These are phyloP conservation scores for Darevskia nairensis DNA, from an alignment of 2,797 vertebrate genomes.

Conservation along the genomic window DNA sequence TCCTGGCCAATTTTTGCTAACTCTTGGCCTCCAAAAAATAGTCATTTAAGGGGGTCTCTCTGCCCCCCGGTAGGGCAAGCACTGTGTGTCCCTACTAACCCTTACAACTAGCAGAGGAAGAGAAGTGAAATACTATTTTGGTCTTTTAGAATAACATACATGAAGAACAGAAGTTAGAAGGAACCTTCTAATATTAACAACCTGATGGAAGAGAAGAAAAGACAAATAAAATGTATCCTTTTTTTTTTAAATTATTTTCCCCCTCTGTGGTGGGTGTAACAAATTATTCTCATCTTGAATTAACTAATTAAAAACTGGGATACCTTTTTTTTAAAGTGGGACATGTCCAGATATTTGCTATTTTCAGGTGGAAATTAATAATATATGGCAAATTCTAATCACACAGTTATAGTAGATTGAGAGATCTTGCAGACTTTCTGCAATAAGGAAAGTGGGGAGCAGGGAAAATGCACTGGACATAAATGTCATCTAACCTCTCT, in stretches of 20 bases:
- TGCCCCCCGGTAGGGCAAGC: too few species aligned
- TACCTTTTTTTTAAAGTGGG: not conserved
- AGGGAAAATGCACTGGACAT: too few species aligned
- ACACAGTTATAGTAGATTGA: too few species aligned
- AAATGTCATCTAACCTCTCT: too few species aligned
- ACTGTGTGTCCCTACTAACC: too few species aligned
- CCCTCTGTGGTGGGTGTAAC: not conserved
- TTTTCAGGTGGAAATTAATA: too few species aligned
- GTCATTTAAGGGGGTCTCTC: too few species aligned
- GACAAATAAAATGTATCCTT: not conserved
- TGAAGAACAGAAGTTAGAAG: not conserved
- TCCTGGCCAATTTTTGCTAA: not conserved
- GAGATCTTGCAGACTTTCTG: too few species aligned
- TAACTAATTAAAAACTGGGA: not conserved
- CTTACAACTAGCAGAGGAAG: not conserved
- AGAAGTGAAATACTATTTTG: not conserved
- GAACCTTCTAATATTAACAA: not conserved
- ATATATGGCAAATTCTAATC: too few species aligned
- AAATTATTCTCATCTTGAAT: not conserved
- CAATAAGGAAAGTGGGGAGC: too few species aligned
- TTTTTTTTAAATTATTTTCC: not conserved
- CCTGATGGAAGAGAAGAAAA: not conserved
- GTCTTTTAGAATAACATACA: not conserved
- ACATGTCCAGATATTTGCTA: too few species aligned
- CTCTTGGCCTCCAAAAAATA: too few species aligned